Evolutionary conservation across 1,140 invertebrate genomes (phyloP).

Genomic region (Drosophila takahashii): DNA sequence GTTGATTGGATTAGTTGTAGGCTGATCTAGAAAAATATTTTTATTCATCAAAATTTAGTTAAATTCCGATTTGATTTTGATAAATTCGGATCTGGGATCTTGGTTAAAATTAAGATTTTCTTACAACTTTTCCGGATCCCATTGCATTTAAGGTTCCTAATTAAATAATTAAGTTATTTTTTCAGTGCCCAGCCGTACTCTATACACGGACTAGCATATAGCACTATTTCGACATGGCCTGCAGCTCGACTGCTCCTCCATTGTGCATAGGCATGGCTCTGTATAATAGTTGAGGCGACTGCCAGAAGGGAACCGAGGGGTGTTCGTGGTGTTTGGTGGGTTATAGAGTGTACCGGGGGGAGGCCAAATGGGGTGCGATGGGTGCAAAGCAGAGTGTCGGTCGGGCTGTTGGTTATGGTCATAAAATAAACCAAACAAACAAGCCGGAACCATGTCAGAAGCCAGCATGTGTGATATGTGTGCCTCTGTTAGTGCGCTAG

Average conservation of each 20-base stretch:
- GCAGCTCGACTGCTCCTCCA: slow-evolving; percentile 56
- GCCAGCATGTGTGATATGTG: slow-evolving; percentile 64
- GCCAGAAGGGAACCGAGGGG: neutral
- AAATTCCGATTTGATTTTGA: no score
- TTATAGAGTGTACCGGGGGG: slow-evolving; percentile 17
- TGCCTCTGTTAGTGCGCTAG: slow-evolving; percentile 21
- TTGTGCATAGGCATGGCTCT: slow-evolving; percentile 62
- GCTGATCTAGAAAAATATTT: no score
- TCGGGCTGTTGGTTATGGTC: slow-evolving; percentile 74
- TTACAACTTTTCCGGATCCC: no score
- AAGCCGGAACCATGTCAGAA: slow-evolving; percentile 83
- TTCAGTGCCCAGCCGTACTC: slow-evolving; percentile 4
- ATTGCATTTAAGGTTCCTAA: no score
- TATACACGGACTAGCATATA: slow-evolving; percentile 17
- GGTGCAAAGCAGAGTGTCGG: slow-evolving; percentile 33
- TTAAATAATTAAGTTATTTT: neutral
- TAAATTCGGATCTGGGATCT: no score
- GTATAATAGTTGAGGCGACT: slow-evolving; percentile 51
- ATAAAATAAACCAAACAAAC: slow-evolving; percentile 84
- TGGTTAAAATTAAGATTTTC: no score
- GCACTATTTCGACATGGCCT: slow-evolving; percentile 46
- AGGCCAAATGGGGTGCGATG: slow-evolving; percentile 1
- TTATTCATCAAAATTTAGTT: no score
- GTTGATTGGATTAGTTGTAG: no score
- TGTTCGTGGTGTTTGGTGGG: slow-evolving; percentile 17